These are phyloP conservation scores for Helicoverpa armigera DNA, from an alignment of 1,140 invertebrate species.

Conservation along the genomic window DNA sequence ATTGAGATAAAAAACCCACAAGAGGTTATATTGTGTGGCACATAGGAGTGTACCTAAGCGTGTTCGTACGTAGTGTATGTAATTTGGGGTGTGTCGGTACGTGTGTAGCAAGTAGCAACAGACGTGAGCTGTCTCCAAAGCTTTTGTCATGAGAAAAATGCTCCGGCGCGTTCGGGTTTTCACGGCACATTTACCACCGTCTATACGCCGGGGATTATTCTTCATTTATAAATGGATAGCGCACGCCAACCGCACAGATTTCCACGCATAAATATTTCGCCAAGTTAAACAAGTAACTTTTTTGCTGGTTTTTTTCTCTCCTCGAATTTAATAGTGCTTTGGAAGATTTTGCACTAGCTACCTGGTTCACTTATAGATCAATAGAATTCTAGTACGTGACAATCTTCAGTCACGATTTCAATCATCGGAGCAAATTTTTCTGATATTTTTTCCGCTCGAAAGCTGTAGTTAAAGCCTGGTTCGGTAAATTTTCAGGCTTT, in stretches of 20 bases:
- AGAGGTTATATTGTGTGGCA: conserved; percentile 8
- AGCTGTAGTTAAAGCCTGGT: neutral
- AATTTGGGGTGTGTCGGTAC: conserved; percentile 54
- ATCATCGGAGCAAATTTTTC: neutral
- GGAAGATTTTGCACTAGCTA: no score
- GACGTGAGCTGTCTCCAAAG: conserved; percentile 67
- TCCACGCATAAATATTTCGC: conserved; percentile 66
- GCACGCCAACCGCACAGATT: conserved; percentile 68
- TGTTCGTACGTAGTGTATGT: conserved; percentile 24
- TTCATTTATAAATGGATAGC: conserved; percentile 80
- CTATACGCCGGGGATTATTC: conserved; percentile 75
- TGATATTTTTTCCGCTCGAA: neutral
- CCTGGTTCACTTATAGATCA: neutral
- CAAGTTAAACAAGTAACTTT: conserved; percentile 33
- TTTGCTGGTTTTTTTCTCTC: neutral
- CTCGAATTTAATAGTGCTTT: no score
- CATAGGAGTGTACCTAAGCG: conserved; percentile 19
- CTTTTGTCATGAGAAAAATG: conserved; percentile 81
- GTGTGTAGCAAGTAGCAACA: conserved; percentile 56
- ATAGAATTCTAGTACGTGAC: conserved; percentile 15
- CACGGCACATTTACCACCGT: conserved; percentile 78
- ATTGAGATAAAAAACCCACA: conserved; percentile 23
- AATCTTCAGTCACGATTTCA: conserved; percentile 22
- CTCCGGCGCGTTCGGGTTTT: conserved; percentile 75
- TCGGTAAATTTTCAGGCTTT: neutral